Base-by-base conservation (phyloP, 2,113 vertebrate genomes). In the Amblyopsis rosae region DNA sequence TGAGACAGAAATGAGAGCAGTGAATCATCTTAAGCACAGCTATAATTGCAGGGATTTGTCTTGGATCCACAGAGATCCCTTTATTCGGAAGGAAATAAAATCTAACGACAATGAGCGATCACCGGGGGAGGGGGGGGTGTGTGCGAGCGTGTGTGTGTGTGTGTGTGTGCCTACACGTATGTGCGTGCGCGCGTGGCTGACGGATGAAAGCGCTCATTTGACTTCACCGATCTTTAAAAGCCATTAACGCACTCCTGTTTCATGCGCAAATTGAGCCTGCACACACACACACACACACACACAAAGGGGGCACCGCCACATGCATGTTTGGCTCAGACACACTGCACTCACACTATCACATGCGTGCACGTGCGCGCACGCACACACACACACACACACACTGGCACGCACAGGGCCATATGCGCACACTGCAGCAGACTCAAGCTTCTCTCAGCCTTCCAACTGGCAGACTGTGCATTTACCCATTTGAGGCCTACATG, bases 31-130 rank as follows among this genome's bases (percentile, higher is more conserved):
- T 59, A 75, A 86, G 73, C 15, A 62, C 33, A 53, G 60, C 58
- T 82, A 26, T 90, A 84, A 90, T 90, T 88, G 87, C 67, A 61
- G 70, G 73, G 80, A 88, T 91, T 90, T 87, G 82, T 91, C 84
- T 88, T 75, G 75, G 73, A 86, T 88, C 82, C 64, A 68, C 76
- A 55, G 70, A 81, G 77, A 89, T 89, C 73, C 65, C 67, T 71
- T 68, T 79, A 59, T 86, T 85, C 56, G 65, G 67, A 86, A 86
- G 84, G 87, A 91, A 89, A 88, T 88, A 71, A 90, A 89, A 89
- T 84, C 82, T 75, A 83, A 81, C 62, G 77, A 86, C 82, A 80
- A 73, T 87, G 86, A 88, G 82, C 76, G 71, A 86, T 87, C 80
- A 80, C 80, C 84, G 54, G 54, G 70, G 80, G 76, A 69, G 76